phyloP scores from a whole-genome alignment of 2,888 invertebrate genomes.

The Syrista parreyssii region DNA sequence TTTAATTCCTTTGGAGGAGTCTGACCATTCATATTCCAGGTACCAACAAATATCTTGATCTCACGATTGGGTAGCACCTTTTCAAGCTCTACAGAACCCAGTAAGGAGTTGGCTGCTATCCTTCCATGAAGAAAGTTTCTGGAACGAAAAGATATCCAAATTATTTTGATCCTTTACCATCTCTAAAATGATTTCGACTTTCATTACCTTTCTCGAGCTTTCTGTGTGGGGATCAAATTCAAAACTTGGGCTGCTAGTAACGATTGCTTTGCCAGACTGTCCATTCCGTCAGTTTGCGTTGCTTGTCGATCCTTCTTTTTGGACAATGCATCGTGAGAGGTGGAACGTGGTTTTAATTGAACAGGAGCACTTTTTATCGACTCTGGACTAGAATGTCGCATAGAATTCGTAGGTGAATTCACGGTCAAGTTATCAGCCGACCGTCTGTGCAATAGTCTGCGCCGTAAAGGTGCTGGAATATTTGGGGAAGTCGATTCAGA shows the following conservation, averaged over 20 bases:
- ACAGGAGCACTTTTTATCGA: constrained; percentile 61
- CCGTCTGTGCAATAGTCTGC: constrained; percentile 56
- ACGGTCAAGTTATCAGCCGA: constrained; percentile 62
- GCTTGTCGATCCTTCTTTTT: constrained; percentile 47
- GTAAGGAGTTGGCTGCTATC: constrained; percentile 81
- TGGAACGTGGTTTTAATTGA: constrained; percentile 57
- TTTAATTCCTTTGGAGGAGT: constrained; percentile 84
- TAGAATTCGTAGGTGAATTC: constrained; percentile 57
- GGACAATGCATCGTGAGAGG: constrained; percentile 57
- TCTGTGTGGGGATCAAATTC: constrained; percentile 84
- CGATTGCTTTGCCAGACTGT: constrained; percentile 79
- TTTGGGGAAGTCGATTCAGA: constrained; percentile 58
- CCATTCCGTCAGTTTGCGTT: constrained; percentile 66
- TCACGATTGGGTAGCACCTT: constrained; percentile 88
- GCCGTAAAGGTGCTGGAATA: constrained; percentile 47
- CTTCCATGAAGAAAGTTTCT: constrained; percentile 85
- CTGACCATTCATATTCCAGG: constrained; percentile 98
- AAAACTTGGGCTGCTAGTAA: constrained; percentile 83
- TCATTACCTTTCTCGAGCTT: constrained; percentile 79
- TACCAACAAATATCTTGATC: constrained; percentile 89
- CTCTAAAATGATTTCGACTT: not conserved
- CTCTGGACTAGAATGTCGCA: constrained; percentile 62
- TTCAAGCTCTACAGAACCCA: constrained; percentile 87
- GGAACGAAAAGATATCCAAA: constrained; percentile 18
- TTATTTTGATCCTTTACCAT: not conserved